A percentile compares a stretch with the other conserved stretches of the same genome.
Evolutionary conservation across 2,888 invertebrate genomes (phyloP).

Genomic region (Epinotia demarniana): DNA sequence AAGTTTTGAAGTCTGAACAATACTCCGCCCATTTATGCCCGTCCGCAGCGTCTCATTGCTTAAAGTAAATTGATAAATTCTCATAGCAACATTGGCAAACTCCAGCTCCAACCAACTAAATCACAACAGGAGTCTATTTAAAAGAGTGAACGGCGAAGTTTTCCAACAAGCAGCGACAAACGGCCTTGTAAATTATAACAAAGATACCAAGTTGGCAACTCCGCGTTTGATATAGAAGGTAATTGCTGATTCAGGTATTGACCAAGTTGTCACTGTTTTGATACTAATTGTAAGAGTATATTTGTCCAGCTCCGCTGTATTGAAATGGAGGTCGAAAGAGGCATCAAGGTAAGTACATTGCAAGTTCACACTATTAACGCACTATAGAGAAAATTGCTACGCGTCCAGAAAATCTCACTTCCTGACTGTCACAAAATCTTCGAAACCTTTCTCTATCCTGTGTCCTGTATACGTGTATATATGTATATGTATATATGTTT

Average conservation of each 20-base stretch:
- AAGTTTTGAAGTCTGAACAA: neutral
- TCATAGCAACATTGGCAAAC: conserved; percentile 20
- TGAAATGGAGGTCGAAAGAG: neutral
- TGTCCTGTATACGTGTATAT: neutral
- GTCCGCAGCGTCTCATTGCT: neutral
- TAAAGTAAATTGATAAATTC: conserved; percentile 6
- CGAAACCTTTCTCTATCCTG: too few species aligned
- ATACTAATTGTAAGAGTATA: neutral
- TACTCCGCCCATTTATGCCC: neutral
- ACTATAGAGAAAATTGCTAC: too few species aligned
- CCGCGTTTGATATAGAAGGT: conserved; percentile 20
- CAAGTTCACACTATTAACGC: too few species aligned
- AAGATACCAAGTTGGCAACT: conserved; percentile 50
- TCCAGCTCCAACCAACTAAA: conserved; percentile 21
- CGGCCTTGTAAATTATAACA: conserved; percentile 60
- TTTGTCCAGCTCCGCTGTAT: neutral
- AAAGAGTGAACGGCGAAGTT: conserved; percentile 53
- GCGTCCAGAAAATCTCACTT: too few species aligned
- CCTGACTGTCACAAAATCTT: too few species aligned
- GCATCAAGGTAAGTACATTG: too few species aligned
- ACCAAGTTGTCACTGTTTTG: conserved; percentile 13
- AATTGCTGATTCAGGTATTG: neutral
- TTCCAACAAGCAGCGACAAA: conserved; percentile 62
- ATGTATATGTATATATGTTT: too few species aligned
- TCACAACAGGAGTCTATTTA: conserved; percentile 39